Base-by-base conservation (phyloP, 2,888 invertebrate genomes). In the Nesidiocoris tenuis region DNA sequence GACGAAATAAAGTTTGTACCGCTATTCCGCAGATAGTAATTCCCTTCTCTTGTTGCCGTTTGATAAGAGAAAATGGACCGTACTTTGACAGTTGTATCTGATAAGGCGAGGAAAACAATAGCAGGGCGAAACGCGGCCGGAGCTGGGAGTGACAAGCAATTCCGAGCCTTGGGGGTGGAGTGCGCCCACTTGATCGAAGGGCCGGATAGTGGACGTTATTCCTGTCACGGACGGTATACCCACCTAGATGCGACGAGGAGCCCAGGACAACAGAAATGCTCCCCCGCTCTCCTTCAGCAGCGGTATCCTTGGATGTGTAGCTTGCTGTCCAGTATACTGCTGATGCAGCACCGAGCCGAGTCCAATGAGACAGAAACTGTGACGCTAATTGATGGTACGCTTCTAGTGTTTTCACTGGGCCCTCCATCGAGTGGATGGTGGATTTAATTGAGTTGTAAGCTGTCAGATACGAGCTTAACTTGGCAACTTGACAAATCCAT, bases 51-150 rank as follows among this genome's bases (percentile, higher is more conserved):
- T 12, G 39, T 39, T 39, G 39, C 39, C 39, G 39, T 39, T 57
- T 24, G 72, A 72, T 72, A 72, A 72, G 63, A 63, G 61, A 55
- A 72, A 72, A 72, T 63, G 63, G 72, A 63, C 72, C 56, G 72
- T 63, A 61, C 61, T 72, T 72, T 72, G 72, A 72, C 72, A 72
- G 72, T 72, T 72, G 72, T 72, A 72, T 72, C 72, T 61, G 72
- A 72, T 72, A 56, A 72, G 63, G 22, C 24, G 39, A 22, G 59
- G 61, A 54, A 72, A 72, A 72, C 72, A 72, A 72, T 72, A 23
- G 72, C 21, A 65, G n/a, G 3, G 17, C 25, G 65, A 18, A n/a
- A n/a, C 21, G 18, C 39, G 18, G 72, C n/a, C 19, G 61, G 24
- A 72, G 61, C 72, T 72, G 72, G 72, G 57, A 72, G 61, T 72